Percentiles rank a stretch among this genome's conserved stretches.
These are phyloP conservation scores for Epiblema foenella DNA, from an alignment of 2,888 invertebrate genomes.

Conservation along the genomic window DNA sequence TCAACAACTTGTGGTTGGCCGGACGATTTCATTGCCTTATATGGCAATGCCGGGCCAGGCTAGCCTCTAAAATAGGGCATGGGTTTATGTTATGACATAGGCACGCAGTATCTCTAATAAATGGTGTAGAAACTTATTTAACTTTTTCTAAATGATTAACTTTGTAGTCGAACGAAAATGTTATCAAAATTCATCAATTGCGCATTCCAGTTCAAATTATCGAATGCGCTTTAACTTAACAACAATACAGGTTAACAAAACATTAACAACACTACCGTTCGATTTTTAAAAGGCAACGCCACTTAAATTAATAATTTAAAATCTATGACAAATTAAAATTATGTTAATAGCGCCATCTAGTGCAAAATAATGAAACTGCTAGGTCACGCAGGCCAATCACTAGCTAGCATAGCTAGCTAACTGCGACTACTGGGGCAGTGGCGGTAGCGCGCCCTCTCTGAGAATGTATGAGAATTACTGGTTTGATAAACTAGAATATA, in stretches of 20 bases:
- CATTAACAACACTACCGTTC: background rate
- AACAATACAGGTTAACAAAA: too few relatives aligned
- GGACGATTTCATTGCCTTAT: slow-evolving; percentile 45
- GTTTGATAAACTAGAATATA: too few relatives aligned
- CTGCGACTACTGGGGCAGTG: background rate
- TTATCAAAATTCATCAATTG: background rate
- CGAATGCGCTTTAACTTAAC: background rate
- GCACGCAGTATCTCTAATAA: background rate
- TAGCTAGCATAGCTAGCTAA: slow-evolving; percentile 1
- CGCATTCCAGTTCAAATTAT: background rate
- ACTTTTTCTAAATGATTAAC: background rate
- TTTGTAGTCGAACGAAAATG: background rate
- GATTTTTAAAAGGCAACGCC: background rate
- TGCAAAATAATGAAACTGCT: background rate
- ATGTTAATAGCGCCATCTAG: slow-evolving; percentile 29
- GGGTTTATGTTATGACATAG: background rate
- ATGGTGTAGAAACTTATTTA: background rate
- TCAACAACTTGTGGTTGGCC: slow-evolving; percentile 37
- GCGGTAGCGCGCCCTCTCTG: slow-evolving; percentile 10
- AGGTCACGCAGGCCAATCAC: background rate
- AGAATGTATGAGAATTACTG: background rate
- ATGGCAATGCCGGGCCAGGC: slow-evolving; percentile 34
- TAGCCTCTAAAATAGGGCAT: slow-evolving; percentile 26
- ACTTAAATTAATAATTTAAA: too few relatives aligned
- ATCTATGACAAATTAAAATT: too few relatives aligned